These are phyloP conservation scores for Oncorhynchus clarkii DNA, from an alignment of 2,113 vertebrate species.

Conservation along the genomic window DNA sequence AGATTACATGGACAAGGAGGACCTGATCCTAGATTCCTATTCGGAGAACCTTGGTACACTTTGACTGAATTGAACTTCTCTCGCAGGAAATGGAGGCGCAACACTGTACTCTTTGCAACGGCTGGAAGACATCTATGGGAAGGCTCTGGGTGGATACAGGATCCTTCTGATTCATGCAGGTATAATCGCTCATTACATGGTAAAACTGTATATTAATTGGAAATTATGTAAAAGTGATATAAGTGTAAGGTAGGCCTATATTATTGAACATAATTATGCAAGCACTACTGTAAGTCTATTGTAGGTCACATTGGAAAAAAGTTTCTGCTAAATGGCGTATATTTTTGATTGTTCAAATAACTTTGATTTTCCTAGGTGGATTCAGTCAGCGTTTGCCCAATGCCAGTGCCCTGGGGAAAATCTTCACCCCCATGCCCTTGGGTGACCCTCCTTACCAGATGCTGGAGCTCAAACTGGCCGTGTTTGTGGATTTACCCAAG, in stretches of 20 bases:
- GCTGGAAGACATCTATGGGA: constrained; percentile 78
- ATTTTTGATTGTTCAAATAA: no score
- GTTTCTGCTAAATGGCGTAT: no score
- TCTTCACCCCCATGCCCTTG: constrained; percentile 86
- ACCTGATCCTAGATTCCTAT: no score
- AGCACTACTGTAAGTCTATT: no score
- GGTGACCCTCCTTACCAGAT: constrained; percentile 88
- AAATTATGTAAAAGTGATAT: no score
- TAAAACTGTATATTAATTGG: no score
- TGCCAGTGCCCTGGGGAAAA: constrained; percentile 91
- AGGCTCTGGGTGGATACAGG: constrained; percentile 72
- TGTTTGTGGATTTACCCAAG: constrained; percentile 88
- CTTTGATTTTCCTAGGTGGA: constrained; percentile 70
- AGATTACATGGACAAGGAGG: no score
- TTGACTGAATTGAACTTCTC: constrained; percentile 5
- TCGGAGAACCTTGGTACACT: no score
- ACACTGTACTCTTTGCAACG: constrained; percentile 80
- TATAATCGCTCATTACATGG: constrained; percentile 35
- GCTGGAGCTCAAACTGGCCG: constrained; percentile 92
- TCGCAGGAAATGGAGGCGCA: constrained; percentile 91
- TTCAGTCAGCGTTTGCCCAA: constrained; percentile 91
- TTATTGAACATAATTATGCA: no score
- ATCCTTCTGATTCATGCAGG: constrained; percentile 93
- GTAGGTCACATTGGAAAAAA: no score
- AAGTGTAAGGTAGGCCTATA: no score